phyloP scores from a whole-genome alignment of 2,797 vertebrate species.

The Gymnothorax reevesii region DNA sequence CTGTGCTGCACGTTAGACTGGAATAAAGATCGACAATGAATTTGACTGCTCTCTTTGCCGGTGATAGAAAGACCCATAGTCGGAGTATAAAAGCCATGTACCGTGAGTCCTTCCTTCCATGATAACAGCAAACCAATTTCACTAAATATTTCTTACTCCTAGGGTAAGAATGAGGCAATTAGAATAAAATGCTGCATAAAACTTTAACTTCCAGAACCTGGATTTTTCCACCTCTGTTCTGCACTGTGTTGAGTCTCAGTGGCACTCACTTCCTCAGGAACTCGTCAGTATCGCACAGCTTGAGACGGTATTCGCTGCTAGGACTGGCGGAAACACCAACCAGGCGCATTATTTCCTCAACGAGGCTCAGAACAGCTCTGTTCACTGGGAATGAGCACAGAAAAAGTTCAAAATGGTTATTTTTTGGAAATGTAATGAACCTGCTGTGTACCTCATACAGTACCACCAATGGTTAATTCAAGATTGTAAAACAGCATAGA shows the following conservation, averaged over 20 bases:
- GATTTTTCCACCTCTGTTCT: no score
- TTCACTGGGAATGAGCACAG: constrained; percentile 54
- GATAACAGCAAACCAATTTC: no score
- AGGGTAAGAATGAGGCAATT: no score
- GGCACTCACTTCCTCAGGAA: constrained; percentile 65
- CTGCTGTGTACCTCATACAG: background rate
- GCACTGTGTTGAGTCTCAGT: background rate
- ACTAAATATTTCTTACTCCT: no score
- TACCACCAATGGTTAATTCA: background rate
- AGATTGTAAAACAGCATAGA: background rate
- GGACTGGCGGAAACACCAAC: constrained; percentile 41
- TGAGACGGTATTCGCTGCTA: constrained; percentile 53
- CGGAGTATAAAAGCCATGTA: no score
- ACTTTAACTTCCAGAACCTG: no score
- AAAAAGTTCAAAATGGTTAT: constrained; percentile 26
- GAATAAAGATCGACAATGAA: background rate
- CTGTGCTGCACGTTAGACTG: background rate
- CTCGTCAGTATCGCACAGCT: constrained; percentile 69
- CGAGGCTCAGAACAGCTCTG: constrained; percentile 62
- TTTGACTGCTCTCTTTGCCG: background rate
- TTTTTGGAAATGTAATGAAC: background rate
- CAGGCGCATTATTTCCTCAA: constrained; percentile 55
- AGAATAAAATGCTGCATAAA: no score
- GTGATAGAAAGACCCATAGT: no score
- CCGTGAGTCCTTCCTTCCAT: no score